These are phyloP conservation scores for Helicoverpa assulta DNA, from an alignment of 2,888 invertebrate species.

Conservation along the genomic window DNA sequence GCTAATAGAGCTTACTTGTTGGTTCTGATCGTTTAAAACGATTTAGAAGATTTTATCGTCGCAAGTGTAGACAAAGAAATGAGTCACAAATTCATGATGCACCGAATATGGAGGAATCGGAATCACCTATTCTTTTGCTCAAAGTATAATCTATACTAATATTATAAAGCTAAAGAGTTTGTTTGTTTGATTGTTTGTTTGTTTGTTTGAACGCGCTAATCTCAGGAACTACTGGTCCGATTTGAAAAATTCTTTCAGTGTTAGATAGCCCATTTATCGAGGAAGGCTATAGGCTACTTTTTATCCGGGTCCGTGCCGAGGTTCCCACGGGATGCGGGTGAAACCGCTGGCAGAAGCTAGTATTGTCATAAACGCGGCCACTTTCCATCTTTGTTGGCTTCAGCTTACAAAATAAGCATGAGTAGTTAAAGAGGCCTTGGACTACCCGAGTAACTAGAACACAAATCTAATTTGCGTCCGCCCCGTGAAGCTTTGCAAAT, in stretches of 20 bases:
- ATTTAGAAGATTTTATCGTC: conserved; percentile 15
- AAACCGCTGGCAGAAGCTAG: too few species aligned
- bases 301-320: too few species aligned
- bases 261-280: too few species aligned
- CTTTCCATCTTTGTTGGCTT: conserved; percentile 58
- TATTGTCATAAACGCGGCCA: conserved; percentile 25
- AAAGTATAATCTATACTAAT: too few species aligned
- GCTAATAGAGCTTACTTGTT: conserved; percentile 19
- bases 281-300: too few species aligned
- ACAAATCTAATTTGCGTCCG: conserved; percentile 78
- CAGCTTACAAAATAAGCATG: conserved; percentile 64
- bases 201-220: too few species aligned
- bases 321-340: too few species aligned
- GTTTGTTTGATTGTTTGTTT: too few species aligned
- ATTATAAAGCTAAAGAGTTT: too few species aligned
- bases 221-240: too few species aligned
- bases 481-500: conserved; percentile 67
- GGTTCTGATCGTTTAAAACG: conserved; percentile 11
- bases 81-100: conserved; percentile 4
- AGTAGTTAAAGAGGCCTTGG: conserved; percentile 78
- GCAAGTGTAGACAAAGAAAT: conserved; percentile 14
- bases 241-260: too few species aligned
- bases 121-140: conserved; percentile 15
- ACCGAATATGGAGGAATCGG: conserved; percentile 7
- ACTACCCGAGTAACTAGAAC: conserved; percentile 70